Percentiles rank a stretch among this genome's conserved stretches.
Evolutionary conservation across 2,113 vertebrate genomes (phyloP).

Genomic region (Scopus umbretta): DNA sequence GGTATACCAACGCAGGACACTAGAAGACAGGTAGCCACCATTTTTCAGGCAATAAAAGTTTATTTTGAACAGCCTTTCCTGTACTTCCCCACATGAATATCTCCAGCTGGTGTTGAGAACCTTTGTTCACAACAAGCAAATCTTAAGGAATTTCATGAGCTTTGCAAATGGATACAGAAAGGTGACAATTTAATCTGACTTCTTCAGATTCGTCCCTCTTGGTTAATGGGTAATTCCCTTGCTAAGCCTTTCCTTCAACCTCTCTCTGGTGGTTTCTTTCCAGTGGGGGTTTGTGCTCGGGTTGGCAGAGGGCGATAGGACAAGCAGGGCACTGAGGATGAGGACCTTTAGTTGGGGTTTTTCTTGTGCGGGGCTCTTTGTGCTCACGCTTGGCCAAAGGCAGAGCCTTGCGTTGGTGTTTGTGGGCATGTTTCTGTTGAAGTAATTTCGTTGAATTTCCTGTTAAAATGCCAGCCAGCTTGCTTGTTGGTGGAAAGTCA

Average conservation of each 20-base stretch:
- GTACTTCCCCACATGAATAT: background rate
- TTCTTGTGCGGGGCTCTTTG: background rate
- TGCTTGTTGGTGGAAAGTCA: background rate
- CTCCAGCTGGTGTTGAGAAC: background rate
- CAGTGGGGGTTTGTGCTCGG: fast-evolving
- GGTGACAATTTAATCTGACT: background rate
- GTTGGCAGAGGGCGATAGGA: background rate
- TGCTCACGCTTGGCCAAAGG: background rate
- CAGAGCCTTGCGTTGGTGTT: background rate
- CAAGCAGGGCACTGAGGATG: background rate
- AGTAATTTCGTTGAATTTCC: background rate
- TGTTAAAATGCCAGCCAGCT: constrained; percentile 21
- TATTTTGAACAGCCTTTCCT: background rate
- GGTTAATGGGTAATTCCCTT: background rate
- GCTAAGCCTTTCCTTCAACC: background rate
- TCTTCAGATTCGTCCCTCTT: background rate
- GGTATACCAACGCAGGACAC: background rate
- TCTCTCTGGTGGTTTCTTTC: background rate
- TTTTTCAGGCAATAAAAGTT: background rate
- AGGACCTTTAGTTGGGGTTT: background rate
- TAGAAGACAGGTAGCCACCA: background rate
- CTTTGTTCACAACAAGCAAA: background rate
- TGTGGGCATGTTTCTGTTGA: background rate
- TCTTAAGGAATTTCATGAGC: background rate
- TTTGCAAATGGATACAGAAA: background rate